Percentiles rank a stretch among this genome's conserved stretches.
These are phyloP conservation scores for Amphipoea lucens DNA, from an alignment of 2,888 invertebrate species.

Conservation along the genomic window DNA sequence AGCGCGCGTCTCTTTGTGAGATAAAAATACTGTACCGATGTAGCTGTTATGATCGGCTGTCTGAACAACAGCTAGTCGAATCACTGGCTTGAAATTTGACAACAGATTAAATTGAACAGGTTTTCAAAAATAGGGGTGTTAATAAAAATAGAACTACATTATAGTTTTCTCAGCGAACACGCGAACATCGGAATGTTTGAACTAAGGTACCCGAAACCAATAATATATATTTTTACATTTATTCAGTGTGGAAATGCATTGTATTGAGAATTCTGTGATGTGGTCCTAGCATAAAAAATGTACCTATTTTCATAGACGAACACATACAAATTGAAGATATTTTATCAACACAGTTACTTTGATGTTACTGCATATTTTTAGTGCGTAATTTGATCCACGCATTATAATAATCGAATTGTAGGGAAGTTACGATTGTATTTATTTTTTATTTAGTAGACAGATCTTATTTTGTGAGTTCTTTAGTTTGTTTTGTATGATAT, in stretches of 20 bases:
- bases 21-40: neutral
- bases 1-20: too few relatives aligned
- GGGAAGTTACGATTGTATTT: conserved; percentile 66
- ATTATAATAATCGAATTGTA: conserved; percentile 39
- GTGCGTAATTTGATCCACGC: neutral
- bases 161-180: conserved; percentile 10
- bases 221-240: conserved; percentile 33
- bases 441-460: conserved; percentile 60
- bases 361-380: conserved; percentile 10
- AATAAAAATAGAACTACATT: conserved; percentile 24
- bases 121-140: conserved; percentile 24
- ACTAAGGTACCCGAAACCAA: neutral
- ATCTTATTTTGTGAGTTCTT: conserved; percentile 56
- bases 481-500: conserved; percentile 12
- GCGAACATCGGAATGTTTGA: neutral
- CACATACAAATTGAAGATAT: conserved; percentile 31
- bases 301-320: conserved; percentile 55
- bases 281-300: conserved; percentile 18
- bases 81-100: neutral
- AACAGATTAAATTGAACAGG: neutral
- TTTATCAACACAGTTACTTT: conserved; percentile 36
- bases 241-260: conserved; percentile 13
- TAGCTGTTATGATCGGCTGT: neutral
- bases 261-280: conserved; percentile 18
- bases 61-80: neutral